Conservation (phyloP, 2,888 invertebrate genomes). For the Nephrotoma appendiculata region DNA sequence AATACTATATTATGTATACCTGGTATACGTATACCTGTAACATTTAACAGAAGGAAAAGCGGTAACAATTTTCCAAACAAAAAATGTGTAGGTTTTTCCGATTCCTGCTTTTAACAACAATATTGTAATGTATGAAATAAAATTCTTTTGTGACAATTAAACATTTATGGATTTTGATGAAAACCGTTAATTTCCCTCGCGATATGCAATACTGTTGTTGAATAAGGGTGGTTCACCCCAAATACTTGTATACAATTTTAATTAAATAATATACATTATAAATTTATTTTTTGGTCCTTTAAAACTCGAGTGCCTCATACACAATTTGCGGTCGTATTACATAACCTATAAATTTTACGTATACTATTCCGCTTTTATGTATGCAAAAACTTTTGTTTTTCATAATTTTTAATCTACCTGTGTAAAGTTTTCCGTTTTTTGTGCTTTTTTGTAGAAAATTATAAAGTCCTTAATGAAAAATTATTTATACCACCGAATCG, state of each 20-base stretch:
- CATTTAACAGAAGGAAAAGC: neutral
- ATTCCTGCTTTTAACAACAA: neutral
- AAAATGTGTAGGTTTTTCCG: neutral
- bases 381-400: neutral
- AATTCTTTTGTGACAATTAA: neutral
- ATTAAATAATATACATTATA: too few species aligned
- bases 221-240: neutral
- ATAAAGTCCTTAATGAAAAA: neutral
- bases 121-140: neutral
- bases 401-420: neutral
- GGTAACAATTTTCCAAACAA: neutral
- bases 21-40: neutral
- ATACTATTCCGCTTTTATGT: neutral
- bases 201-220: neutral
- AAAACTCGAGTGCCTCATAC: neutral
- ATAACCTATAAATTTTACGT: neutral
- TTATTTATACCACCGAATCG: neutral
- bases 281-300: neutral
- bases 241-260: too few species aligned
- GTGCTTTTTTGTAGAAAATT: neutral
- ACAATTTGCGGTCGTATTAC: neutral
- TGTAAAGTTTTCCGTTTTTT: neutral
- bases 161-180: neutral
- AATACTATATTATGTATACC: neutral
- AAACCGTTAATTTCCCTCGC: neutral